Evolutionary conservation across 2,888 invertebrate genomes (phyloP).

Genomic region (Cremastinae sp.): DNA sequence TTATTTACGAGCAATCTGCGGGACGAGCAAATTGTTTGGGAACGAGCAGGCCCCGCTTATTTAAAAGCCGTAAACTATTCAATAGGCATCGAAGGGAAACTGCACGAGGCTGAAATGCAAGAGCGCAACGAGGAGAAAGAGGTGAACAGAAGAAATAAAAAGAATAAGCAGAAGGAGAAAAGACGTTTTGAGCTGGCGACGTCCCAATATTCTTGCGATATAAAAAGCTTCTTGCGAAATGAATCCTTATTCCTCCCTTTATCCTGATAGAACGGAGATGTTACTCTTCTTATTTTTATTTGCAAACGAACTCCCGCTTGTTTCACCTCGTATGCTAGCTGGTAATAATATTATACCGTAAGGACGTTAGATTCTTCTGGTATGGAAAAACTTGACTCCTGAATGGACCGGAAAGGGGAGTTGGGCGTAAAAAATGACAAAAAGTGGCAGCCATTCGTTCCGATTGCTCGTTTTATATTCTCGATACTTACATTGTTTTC

Average conservation of each 20-base stretch:
- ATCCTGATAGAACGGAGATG: conserved; percentile 6
- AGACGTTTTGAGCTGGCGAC: too few species aligned
- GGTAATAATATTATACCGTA: conserved; percentile 37
- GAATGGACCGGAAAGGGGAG: conserved; percentile 21
- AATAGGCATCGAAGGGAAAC: conserved; percentile 65
- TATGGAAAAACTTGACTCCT: conserved; percentile 20
- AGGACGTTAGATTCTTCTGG: conserved; percentile 5
- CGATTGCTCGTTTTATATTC: conserved; percentile 23
- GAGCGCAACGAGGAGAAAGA: conserved; percentile 32
- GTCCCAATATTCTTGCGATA: neutral
- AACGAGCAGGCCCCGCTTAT: conserved; percentile 75
- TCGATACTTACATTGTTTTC: conserved; percentile 4
- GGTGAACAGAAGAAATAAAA: conserved; percentile 42
- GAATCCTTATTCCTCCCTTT: conserved; percentile 12
- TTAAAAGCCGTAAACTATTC: conserved; percentile 79
- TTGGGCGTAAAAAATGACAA: conserved; percentile 18
- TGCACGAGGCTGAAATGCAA: conserved; percentile 39
- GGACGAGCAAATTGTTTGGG: conserved; percentile 79
- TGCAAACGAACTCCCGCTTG: conserved; percentile 10
- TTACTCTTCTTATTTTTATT: conserved; percentile 1
- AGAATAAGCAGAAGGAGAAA: conserved; percentile 27
- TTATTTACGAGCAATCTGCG: conserved; percentile 80
- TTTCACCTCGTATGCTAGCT: conserved; percentile 20
- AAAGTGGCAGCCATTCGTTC: neutral
- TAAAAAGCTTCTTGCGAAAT: conserved; percentile 11